Conservation (phyloP, 2,113 vertebrate species). For the Stigmatopora nigra region DNA sequence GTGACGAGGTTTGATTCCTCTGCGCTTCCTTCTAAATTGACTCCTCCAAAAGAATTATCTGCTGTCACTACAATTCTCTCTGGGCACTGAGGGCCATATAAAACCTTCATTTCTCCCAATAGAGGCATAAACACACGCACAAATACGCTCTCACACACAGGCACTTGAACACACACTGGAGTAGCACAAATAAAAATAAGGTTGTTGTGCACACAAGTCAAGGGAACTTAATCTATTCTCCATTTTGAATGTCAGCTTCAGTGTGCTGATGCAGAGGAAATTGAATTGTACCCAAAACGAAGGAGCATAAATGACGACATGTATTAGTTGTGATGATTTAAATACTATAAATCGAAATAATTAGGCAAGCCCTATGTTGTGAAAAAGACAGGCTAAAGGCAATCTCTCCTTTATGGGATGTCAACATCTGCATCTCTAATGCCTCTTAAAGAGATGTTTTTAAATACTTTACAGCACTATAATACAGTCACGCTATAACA, state of each 20-base stretch:
- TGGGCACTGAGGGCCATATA: conserved; percentile 45
- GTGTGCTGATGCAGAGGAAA: not conserved
- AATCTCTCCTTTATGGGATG: not conserved
- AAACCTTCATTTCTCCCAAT: conserved; percentile 25
- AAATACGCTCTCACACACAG: conserved; percentile 11
- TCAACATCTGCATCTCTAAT: not conserved
- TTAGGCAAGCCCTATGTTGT: not conserved
- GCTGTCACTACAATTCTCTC: conserved; percentile 58
- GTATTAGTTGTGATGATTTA: not conserved
- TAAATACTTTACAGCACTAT: too few species aligned
- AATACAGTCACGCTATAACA: too few species aligned
- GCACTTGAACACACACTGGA: not conserved
- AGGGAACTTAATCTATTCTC: conserved; percentile 3
- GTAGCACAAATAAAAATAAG: conserved; percentile 5
- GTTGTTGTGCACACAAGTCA: not conserved
- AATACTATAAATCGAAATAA: not conserved
- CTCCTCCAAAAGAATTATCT: conserved; percentile 54
- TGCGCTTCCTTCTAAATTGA: conserved; percentile 40
- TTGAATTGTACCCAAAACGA: not conserved
- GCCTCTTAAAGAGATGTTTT: not conserved
- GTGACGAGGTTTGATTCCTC: conserved; percentile 41
- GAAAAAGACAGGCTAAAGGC: conserved; percentile 1
- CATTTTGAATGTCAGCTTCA: conserved; percentile 1
- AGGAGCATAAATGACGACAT: not conserved
- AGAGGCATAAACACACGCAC: conserved; percentile 6